phyloP scores from a whole-genome alignment of 2,797 vertebrate species.

The Chaenodraco wilsoni region DNA sequence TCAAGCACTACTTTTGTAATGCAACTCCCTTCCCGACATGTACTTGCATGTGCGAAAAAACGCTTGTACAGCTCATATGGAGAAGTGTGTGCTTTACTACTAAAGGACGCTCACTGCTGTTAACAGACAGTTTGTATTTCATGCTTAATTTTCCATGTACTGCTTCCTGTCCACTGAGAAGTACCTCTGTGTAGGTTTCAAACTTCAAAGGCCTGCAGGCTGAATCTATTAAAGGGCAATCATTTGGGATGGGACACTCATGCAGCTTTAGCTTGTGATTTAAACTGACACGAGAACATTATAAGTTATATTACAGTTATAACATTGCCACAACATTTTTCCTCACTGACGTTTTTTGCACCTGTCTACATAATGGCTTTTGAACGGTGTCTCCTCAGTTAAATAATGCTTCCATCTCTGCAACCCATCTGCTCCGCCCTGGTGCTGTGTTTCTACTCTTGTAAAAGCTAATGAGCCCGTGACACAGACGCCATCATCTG shows the following conservation, averaged over 20 bases:
- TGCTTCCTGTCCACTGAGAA: slow-evolving; percentile 18
- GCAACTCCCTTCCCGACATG: slow-evolving; percentile 18
- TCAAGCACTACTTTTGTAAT: slow-evolving; percentile 7
- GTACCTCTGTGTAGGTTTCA: slow-evolving; percentile 7
- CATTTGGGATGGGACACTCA: slow-evolving; percentile 20
- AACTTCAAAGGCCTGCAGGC: slow-evolving; percentile 36
- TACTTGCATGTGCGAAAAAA: slow-evolving; percentile 17
- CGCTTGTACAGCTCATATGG: background rate
- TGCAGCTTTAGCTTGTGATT: slow-evolving; percentile 14
- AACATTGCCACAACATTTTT: background rate
- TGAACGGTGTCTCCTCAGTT: slow-evolving; percentile 23
- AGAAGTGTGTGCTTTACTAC: background rate
- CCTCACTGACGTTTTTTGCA: slow-evolving; percentile 6
- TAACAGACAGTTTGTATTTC: slow-evolving; percentile 28
- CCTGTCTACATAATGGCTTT: slow-evolving; percentile 30
- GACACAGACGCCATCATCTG: slow-evolving; percentile 41
- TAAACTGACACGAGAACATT: slow-evolving; percentile 2
- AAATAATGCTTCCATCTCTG: slow-evolving; percentile 24
- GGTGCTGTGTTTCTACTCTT: slow-evolving; percentile 43
- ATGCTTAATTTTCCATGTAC: slow-evolving; percentile 32
- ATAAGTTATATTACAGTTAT: background rate
- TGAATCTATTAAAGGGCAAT: slow-evolving; percentile 10
- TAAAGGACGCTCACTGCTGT: background rate
- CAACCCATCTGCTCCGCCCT: slow-evolving; percentile 48
- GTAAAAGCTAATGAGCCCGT: slow-evolving; percentile 40